phyloP scores from a whole-genome alignment of 2,888 invertebrate genomes.

The Chrysomela aeneicollis region DNA sequence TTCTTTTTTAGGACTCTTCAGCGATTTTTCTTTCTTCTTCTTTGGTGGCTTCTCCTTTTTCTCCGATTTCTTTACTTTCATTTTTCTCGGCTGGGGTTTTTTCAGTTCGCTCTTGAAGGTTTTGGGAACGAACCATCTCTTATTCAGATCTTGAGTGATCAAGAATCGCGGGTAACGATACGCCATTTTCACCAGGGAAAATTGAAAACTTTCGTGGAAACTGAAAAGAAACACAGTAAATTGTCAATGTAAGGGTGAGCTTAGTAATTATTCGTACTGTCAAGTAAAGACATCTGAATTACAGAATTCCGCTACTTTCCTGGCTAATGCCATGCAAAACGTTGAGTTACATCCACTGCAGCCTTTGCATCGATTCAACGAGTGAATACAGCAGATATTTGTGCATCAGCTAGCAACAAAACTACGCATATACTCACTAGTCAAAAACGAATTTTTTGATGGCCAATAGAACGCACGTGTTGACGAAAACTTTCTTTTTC shows the following conservation, averaged over 20 bases:
- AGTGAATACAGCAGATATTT: too few species aligned
- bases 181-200: slow-evolving; percentile 52
- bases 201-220: slow-evolving; percentile 58
- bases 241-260: background rate
- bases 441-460: slow-evolving; percentile 58
- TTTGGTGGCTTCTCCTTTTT: slow-evolving; percentile 29
- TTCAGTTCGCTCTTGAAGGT: slow-evolving; percentile 52
- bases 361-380: background rate
- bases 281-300: too few species aligned
- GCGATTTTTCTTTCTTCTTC: slow-evolving; percentile 43
- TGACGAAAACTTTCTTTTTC: slow-evolving; percentile 49
- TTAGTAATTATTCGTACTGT: too few species aligned
- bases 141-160: slow-evolving; percentile 55
- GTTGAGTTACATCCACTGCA: too few species aligned
- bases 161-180: slow-evolving; percentile 51
- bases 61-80: slow-evolving; percentile 44
- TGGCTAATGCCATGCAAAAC: too few species aligned
- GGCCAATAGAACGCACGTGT: slow-evolving; percentile 53
- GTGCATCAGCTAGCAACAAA: too few species aligned
- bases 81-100: slow-evolving; percentile 46
- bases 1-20: slow-evolving; percentile 27
- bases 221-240: slow-evolving; percentile 44
- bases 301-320: too few species aligned
- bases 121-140: slow-evolving; percentile 56
- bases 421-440: slow-evolving; percentile 55